Conservation (phyloP, 2,113 vertebrate species). For the Rhizomys pruinosus region DNA sequence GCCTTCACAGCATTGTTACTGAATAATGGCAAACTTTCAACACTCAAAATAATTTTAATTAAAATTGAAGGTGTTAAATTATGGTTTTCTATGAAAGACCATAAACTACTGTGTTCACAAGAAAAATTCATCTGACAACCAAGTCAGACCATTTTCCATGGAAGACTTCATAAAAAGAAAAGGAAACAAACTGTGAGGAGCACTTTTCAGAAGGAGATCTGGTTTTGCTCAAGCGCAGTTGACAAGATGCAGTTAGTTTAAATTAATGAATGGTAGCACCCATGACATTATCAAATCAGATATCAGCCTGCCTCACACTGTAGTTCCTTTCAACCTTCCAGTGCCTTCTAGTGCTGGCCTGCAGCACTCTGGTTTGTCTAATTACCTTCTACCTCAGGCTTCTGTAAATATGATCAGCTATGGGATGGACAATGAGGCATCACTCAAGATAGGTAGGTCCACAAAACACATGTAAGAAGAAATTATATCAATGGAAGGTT, state of each 20-base stretch:
- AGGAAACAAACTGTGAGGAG: neutral
- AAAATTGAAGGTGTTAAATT: conserved; percentile 60
- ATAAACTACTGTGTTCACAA: conserved; percentile 46
- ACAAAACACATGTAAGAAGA: neutral
- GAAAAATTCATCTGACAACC: conserved; percentile 70
- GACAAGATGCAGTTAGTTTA: conserved; percentile 38
- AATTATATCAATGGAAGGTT: neutral
- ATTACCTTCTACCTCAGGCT: neutral
- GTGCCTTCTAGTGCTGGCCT: neutral
- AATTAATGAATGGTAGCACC: neutral
- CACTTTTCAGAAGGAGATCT: conserved; percentile 32
- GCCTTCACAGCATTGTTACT: neutral
- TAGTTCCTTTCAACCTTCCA: neutral
- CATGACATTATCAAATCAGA: neutral
- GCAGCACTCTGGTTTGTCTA: neutral
- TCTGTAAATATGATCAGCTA: neutral
- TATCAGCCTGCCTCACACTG: rapidly evolving
- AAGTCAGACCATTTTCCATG: conserved; percentile 71
- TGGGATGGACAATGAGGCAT: neutral
- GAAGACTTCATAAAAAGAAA: neutral
- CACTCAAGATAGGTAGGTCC: neutral
- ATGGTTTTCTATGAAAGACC: conserved; percentile 6
- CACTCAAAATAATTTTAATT: neutral
- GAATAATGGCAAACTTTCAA: neutral
- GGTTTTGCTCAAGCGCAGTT: conserved; percentile 12